Base-by-base conservation (phyloP, 2,888 invertebrate species). In the Buathra laborator region DNA sequence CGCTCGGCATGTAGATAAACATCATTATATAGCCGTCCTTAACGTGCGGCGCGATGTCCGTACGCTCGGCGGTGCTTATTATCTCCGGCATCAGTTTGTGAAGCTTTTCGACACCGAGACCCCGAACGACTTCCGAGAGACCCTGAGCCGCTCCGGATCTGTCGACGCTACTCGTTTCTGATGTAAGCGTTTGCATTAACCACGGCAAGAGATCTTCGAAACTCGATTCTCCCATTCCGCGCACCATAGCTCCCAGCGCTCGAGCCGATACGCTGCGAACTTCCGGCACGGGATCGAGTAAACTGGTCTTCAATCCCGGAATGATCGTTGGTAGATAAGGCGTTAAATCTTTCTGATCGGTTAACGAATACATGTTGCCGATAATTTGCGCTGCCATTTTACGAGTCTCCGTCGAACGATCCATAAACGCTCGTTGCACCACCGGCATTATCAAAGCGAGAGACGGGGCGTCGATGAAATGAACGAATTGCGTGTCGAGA, bases 1-100 rank as follows among this genome's bases (percentile, higher is more conserved):
- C 99, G 84, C 97, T 97, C 2, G 99, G 99, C 97, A 99, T 98
- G 94, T 99, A 99, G 92, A 99, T 99, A 94, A 99, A 99, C 98
- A 99, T 98, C 98, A 99, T 99, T 86, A 99, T 99, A 95, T 99
- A 99, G 62, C 99, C 99, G 94, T 99, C 99, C 92, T 99, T 98
- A 1, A 99, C 99, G 94, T 99, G 98, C 0, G 99, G 98, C 6
- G 98, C 98, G 90, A 98, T 98, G 94, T 99, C 98, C 0, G 97
- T 96, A 84, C 99, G 96, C 93, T 98, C 98, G 0, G 99, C 98
- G 0, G 99, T 99, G 74, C 97, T 96, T 88, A 99, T 99, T 86
- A 99, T 98, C 93, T 99, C 98, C 0, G 99, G 99, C 99, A 99
- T 99, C 76, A 99, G 96, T 94, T 98, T 98, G 92, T 99, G 97